Percentiles rank a stretch among this genome's conserved stretches.
Conservation (phyloP, 2,888 invertebrate genomes). For the Aporophyla lueneburgensis region DNA sequence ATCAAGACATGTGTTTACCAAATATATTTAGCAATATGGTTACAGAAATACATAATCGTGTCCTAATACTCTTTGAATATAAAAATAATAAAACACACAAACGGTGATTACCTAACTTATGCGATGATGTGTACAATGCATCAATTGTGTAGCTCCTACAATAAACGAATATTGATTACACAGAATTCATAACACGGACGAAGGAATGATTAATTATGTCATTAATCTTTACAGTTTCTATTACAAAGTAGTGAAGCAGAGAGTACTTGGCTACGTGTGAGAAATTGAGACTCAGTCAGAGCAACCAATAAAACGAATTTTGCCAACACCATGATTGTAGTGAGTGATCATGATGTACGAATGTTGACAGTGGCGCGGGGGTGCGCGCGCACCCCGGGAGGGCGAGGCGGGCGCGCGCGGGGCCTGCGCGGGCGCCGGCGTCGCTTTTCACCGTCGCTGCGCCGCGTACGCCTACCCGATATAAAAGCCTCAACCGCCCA, state of each 20-base stretch:
- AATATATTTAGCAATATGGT: slow-evolving; percentile 63
- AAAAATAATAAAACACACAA: slow-evolving; percentile 59
- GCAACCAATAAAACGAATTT: slow-evolving; percentile 35
- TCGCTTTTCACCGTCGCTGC: slow-evolving; percentile 86
- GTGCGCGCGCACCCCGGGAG: slow-evolving; percentile 62
- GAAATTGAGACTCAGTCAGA: slow-evolving; percentile 1
- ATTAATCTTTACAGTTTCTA: slow-evolving; percentile 37
- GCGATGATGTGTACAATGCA: slow-evolving; percentile 44
- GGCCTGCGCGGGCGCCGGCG: slow-evolving; percentile 78
- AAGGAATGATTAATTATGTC: slow-evolving; percentile 33
- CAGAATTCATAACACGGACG: slow-evolving; percentile 20
- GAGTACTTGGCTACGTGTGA: background rate
- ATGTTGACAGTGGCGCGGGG: slow-evolving; percentile 59
- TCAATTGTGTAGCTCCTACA: slow-evolving; percentile 49
- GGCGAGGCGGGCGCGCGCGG: slow-evolving; percentile 66
- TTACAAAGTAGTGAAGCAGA: slow-evolving; percentile 9
- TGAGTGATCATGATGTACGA: slow-evolving; percentile 53
- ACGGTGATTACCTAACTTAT: slow-evolving; percentile 57
- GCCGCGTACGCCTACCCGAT: slow-evolving; percentile 86
- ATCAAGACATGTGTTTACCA: slow-evolving; percentile 50
- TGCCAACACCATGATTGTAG: slow-evolving; percentile 43
- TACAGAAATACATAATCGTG: slow-evolving; percentile 59
- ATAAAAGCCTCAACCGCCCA: slow-evolving; percentile 89
- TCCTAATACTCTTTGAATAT: slow-evolving; percentile 54
- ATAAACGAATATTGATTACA: slow-evolving; percentile 36